phyloP scores from a whole-genome alignment of 2,888 invertebrate species.

The Ditula angustiorana region DNA sequence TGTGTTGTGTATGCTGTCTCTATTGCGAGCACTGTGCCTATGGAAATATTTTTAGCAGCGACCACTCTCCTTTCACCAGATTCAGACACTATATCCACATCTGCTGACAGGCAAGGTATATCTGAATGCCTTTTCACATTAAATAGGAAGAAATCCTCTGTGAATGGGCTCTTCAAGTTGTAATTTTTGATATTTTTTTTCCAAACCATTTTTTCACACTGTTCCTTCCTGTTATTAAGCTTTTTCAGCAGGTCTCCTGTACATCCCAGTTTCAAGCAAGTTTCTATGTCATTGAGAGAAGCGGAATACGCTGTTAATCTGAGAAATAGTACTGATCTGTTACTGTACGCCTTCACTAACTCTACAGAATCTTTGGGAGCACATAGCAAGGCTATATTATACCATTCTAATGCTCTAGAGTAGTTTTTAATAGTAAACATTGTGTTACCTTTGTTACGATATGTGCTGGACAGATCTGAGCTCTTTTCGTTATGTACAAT shows the following conservation, averaged over 20 bases:
- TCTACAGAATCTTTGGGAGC: slow-evolving; percentile 43
- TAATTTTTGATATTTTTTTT: slow-evolving; percentile 17
- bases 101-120: slow-evolving; percentile 30
- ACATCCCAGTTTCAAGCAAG: slow-evolving; percentile 40
- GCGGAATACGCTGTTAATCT: slow-evolving; percentile 34
- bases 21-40: slow-evolving; percentile 29
- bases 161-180: background rate
- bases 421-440: slow-evolving; percentile 17
- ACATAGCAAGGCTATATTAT: slow-evolving; percentile 43
- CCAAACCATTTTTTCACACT: slow-evolving; percentile 23
- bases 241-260: slow-evolving; percentile 32
- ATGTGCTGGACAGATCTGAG: background rate
- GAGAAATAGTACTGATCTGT: slow-evolving; percentile 43
- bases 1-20: slow-evolving; percentile 32
- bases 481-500: background rate
- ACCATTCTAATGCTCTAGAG: slow-evolving; percentile 39
- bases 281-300: slow-evolving; percentile 42
- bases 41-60: slow-evolving; percentile 31
- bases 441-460: slow-evolving; percentile 25
- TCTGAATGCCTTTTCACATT: slow-evolving; percentile 29
- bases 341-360: slow-evolving; percentile 42
- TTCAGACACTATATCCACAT: slow-evolving; percentile 21
- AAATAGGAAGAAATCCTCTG: slow-evolving; percentile 27
- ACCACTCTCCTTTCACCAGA: background rate
- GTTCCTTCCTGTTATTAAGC: slow-evolving; percentile 35